phyloP scores from a whole-genome alignment of 2,797 vertebrate genomes.

The Anguilla pacifica region DNA sequence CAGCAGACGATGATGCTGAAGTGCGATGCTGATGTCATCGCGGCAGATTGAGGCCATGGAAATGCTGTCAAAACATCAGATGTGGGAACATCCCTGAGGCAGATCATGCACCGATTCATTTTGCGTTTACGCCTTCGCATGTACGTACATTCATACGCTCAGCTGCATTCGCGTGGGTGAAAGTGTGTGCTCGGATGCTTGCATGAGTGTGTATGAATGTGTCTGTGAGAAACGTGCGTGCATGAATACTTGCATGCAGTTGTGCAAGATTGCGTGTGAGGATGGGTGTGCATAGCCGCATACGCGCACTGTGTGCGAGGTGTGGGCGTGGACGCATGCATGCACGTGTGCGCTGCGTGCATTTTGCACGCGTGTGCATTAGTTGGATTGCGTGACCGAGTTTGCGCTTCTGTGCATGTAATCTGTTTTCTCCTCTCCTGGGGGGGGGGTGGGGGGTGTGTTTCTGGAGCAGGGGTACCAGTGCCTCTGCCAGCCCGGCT shows the following conservation, averaged over 20 bases:
- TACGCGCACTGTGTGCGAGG: no score
- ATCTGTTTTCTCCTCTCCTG: background rate
- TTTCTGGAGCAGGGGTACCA: conserved; percentile 72
- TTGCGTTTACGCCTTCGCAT: no score
- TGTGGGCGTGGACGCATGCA: no score
- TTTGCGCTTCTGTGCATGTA: background rate
- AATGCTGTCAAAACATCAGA: background rate
- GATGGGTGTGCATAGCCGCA: no score
- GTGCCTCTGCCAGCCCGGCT: conserved; percentile 75
- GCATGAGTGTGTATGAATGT: background rate
- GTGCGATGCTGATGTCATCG: conserved; percentile 3
- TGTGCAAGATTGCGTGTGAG: no score
- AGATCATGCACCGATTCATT: no score
- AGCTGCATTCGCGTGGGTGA: background rate
- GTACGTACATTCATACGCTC: background rate
- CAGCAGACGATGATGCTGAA: background rate
- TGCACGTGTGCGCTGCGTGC: no score
- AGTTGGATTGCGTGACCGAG: no score
- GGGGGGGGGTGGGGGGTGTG: background rate
- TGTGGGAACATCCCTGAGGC: background rate
- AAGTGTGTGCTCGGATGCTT: background rate
- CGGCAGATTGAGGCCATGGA: background rate
- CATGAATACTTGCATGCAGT: no score
- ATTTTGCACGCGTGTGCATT: no score
- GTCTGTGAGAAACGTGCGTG: no score